Conservation (phyloP, 2,113 vertebrate species). For the Phylloscopus trochiloides region DNA sequence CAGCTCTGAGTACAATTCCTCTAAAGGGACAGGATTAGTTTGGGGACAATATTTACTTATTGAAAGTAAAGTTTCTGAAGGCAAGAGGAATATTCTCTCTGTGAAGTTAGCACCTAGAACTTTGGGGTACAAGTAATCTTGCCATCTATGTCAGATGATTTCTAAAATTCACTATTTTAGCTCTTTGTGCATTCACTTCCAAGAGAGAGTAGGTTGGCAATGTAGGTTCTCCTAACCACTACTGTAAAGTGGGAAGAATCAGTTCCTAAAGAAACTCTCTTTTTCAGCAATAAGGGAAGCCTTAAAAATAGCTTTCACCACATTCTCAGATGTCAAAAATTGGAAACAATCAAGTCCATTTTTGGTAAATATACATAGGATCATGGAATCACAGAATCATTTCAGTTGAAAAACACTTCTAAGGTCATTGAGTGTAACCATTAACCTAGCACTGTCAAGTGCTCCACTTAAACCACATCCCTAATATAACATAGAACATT, state of each 20-base stretch:
- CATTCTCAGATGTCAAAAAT: background rate
- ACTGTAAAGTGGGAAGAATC: background rate
- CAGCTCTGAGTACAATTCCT: background rate
- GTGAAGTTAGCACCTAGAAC: background rate
- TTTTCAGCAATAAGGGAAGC: background rate
- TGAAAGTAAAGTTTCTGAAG: background rate
- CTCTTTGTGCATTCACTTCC: background rate
- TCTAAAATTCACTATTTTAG: background rate
- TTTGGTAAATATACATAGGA: background rate
- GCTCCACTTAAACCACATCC: background rate
- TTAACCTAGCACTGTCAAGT: background rate
- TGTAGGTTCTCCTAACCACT: background rate
- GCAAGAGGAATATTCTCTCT: background rate
- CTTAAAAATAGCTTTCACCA: background rate
- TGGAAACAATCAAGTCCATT: background rate
- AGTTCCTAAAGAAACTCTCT: background rate
- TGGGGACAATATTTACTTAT: background rate
- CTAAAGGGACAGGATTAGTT: background rate
- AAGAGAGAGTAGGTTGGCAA: background rate
- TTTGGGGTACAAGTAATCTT: background rate
- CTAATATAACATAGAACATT: background rate
- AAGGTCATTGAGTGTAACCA: background rate
- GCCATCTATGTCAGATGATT: background rate
- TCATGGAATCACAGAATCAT: background rate
- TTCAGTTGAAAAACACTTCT: background rate